Conservation (phyloP, 2,888 invertebrate genomes). For the Microchrysa polita region DNA sequence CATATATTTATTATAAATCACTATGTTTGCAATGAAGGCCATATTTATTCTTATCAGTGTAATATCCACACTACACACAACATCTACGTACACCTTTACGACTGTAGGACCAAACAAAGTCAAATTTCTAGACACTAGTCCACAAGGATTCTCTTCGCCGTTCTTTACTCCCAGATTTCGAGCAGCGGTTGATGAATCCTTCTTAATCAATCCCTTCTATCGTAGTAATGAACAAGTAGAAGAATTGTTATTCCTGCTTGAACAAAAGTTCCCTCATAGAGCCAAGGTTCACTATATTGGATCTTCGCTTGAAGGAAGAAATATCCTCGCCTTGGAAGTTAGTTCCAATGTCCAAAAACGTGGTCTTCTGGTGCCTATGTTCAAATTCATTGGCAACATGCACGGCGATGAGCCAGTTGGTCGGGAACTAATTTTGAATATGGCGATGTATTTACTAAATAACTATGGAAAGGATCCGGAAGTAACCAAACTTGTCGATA, state of each 20-base stretch:
- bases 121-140: background rate
- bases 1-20: background rate
- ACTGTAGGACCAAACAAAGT: slow-evolving; percentile 7
- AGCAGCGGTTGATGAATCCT: slow-evolving; percentile 66
- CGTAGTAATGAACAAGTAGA: slow-evolving; percentile 77
- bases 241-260: slow-evolving; percentile 71
- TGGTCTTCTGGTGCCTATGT: slow-evolving; percentile 79
- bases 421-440: slow-evolving; percentile 80
- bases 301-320: slow-evolving; percentile 81
- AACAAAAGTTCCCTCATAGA: slow-evolving; percentile 73
- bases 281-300: slow-evolving; percentile 82
- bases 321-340: slow-evolving; percentile 78
- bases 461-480: slow-evolving; percentile 77
- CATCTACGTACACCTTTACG: slow-evolving; percentile 21
- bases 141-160: background rate
- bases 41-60: slow-evolving; percentile 18
- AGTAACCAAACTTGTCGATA: slow-evolving; percentile 81
- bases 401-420: slow-evolving; percentile 95
- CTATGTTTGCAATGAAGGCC: slow-evolving; percentile 10
- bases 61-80: slow-evolving; percentile 8
- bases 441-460: slow-evolving; percentile 83
- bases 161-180: slow-evolving; percentile 4
- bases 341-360: slow-evolving; percentile 72
- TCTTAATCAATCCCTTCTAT: slow-evolving; percentile 71
- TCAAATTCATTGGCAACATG: slow-evolving; percentile 96